These are phyloP conservation scores for Darevskia mixta DNA, from an alignment of 2,797 vertebrate species.

Conservation along the genomic window DNA sequence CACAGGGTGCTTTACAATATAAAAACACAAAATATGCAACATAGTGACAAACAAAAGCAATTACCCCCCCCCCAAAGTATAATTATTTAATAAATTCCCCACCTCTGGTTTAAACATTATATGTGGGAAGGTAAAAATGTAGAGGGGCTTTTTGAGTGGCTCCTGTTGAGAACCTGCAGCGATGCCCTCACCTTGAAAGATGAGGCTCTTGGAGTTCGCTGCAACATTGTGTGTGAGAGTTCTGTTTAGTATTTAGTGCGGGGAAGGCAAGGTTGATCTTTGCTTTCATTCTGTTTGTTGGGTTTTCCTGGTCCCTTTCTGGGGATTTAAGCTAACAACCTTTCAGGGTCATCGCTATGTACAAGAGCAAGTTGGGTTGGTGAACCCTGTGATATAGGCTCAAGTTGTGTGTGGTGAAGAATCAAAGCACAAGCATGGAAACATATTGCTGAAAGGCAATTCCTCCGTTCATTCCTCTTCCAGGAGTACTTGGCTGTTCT, in stretches of 20 bases:
- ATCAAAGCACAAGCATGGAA: slow-evolving; percentile 24
- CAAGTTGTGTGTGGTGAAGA: neutral
- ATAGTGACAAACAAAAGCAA: too few relatives aligned
- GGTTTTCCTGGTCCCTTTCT: slow-evolving; percentile 12
- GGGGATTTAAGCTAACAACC: slow-evolving; percentile 32
- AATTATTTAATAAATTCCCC: too few relatives aligned
- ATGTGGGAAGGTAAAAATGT: slow-evolving; percentile 35
- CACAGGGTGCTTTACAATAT: too few relatives aligned
- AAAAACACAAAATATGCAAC: too few relatives aligned
- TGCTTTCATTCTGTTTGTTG: slow-evolving; percentile 62
- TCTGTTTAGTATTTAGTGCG: slow-evolving; percentile 43
- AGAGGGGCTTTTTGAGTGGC: slow-evolving; percentile 29
- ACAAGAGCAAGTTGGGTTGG: neutral
- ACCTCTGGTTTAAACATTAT: too few relatives aligned
- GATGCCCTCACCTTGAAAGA: slow-evolving; percentile 63
- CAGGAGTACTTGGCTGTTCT: neutral
- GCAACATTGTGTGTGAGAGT: slow-evolving; percentile 43
- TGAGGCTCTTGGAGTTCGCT: slow-evolving; percentile 69
- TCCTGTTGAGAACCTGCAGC: slow-evolving; percentile 60
- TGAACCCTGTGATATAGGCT: slow-evolving; percentile 38
- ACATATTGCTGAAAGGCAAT: neutral
- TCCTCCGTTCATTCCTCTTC: neutral
- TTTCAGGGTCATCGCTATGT: neutral
- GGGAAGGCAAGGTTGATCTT: slow-evolving; percentile 28
- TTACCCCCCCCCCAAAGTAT: too few relatives aligned